Base-by-base conservation (phyloP, 92 coral and sea anemone genomes). In the Diadumene lineata region DNA sequence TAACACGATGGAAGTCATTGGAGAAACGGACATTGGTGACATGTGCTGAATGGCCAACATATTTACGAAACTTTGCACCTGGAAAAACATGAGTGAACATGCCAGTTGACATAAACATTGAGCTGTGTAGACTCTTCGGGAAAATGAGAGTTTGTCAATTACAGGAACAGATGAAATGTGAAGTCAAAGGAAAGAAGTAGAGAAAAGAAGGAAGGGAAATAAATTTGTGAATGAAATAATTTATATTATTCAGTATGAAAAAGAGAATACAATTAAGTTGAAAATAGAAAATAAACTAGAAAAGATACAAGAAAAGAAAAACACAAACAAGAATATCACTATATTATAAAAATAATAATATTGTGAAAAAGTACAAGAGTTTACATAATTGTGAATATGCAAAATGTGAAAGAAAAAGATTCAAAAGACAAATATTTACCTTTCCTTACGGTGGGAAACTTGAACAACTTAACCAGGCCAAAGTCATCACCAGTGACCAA, bases 31-130 rank as follows among this genome's bases (percentile, higher is more conserved):
- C 98, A 71, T 94, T 94, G 58, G 98, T 94, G 60, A 94, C 98
- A 69, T 94, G 98, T 11, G 98, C 98, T 7, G 98, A 94, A 76
- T 94, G 98, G 27, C 98, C 98, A 21, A 94, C 98, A 75, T 94
- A 94, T 64, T 94, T 94, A 31, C 98, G 92, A 77, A 94, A 94
- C 34, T 94, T 92, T 2, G 98, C 88, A 50, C 98, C 98, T 94
- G 58, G 23, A 73, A 61, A 15, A 57, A 26, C 76, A 78, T 1
- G 23, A 55, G 23, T 21, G 60, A 55, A 55, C 17, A 17, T 2
- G 60, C 23, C 2, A 17, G 23, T 3, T 7, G 23, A 46, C 9
- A 46, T 9, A 9, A 9, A 16, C 53, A 9, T 16, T n/a, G n/a
- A n/a, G n/a, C n/a, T n/a, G n/a, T n/a, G n/a, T n/a, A n/a, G n/a